A percentile compares a stretch with the other conserved stretches of the same genome.
These are phyloP conservation scores for Spongia lamella DNA, from an alignment of 37 sponge, comb jelly and placozoan species.

Conservation along the genomic window DNA sequence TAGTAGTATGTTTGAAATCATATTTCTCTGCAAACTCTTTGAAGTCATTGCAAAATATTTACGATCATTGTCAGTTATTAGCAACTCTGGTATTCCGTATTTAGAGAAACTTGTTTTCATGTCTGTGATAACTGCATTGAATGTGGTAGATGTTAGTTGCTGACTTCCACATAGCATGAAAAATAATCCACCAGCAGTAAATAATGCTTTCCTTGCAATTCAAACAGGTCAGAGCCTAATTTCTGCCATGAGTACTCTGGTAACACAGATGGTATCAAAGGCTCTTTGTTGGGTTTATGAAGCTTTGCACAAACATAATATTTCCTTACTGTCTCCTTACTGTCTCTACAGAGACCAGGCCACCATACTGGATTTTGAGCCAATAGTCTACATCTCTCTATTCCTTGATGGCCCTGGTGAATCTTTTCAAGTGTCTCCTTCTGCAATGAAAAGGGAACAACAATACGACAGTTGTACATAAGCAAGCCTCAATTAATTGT, in stretches of 20 bases:
- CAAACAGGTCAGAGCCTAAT: not conserved
- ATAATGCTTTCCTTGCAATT: too few relatives aligned
- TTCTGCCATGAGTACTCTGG: conserved; percentile 23
- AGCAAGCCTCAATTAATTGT: not conserved
- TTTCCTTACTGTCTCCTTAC: not conserved
- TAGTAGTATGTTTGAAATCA: conserved; percentile 46
- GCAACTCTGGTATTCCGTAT: conserved; percentile 44
- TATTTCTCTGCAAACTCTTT: too few relatives aligned
- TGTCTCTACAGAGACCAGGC: not conserved
- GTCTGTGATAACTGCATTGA: conserved; percentile 21
- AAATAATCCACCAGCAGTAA: not conserved
- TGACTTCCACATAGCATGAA: conserved; percentile 36
- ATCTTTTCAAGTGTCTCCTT: not conserved
- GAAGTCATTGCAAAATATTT: conserved; percentile 43
- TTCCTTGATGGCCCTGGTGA: conserved; percentile 27
- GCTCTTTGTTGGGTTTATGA: not conserved
- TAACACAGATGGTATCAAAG: not conserved
- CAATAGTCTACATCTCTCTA: conserved; percentile 6
- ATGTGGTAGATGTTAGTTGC: conserved; percentile 45
- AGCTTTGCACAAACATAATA: not conserved
- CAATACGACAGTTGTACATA: not conserved
- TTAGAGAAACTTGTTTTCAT: conserved; percentile 36
- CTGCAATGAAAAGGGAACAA: conserved; percentile 1
- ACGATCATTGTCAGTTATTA: conserved; percentile 54
- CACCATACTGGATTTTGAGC: conserved; percentile 2